Base-by-base conservation (phyloP, 2,888 invertebrate genomes). In the Drosophila mulleri region DNA sequence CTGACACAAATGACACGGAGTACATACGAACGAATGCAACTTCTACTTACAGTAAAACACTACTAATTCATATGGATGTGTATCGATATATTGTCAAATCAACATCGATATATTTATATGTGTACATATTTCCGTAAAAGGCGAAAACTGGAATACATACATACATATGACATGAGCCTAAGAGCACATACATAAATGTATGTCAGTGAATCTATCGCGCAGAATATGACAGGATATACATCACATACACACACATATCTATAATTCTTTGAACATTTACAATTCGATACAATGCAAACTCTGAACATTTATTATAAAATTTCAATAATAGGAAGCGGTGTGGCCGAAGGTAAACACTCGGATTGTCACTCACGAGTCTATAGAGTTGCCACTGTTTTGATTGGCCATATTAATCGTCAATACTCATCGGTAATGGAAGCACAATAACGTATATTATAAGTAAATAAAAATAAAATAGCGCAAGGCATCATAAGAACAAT, bases 51-150 rank as follows among this genome's bases (percentile, higher is more conserved):
- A 57, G 35, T 12, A 23, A 57, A 45, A 35, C 20, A 44, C 20
- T 35, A 44, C 32, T 11, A 23, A 44, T 45, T 45, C 12, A 23
- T 35, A n/a, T 18, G 26, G 18, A 8, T 29, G n/a, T 39, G 5
- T 59, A 59, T 67, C 70, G 70, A 71, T 67, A 42, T 42, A 42
- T 67, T 26, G 6, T 56, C 16, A 18, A 23, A 16, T 39, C 11
- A 54, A 69, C 50, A 69, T 66, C 59, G 67, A 60, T 67, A 56
- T 20, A 60, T 67, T 44, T 20, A 35, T 18, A 26, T 48, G 37
- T 39, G 45, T 32, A 57, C 12, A 35, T 14, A 50, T 26, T 58
- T 39, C 12, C 16, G 47, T 56, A 3, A 39, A 20, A 4, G 32
- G 41, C 41, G 23, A 39, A 63, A 54, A 37, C 64, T 20, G 5